These are phyloP conservation scores for Ommatoiulus sabulosus DNA, from an alignment of 2,888 invertebrate genomes.

Conservation along the genomic window DNA sequence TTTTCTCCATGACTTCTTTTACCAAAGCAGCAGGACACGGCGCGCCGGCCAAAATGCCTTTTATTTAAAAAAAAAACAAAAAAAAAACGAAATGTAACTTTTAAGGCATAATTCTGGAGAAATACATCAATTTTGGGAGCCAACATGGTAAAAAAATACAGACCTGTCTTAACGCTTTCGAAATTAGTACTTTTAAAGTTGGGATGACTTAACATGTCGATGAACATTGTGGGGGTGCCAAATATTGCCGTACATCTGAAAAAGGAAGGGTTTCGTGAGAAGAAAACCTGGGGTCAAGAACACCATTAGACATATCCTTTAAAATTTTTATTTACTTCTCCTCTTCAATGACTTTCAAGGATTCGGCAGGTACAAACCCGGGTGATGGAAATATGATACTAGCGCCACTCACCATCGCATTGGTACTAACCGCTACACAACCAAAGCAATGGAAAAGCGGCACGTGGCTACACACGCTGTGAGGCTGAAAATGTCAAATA, in stretches of 20 bases:
- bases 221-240: slow-evolving; percentile 90
- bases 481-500: background rate
- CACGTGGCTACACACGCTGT: background rate
- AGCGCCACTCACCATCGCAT: slow-evolving; percentile 62
- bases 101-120: too few species aligned
- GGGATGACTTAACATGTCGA: slow-evolving; percentile 76
- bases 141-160: too few species aligned
- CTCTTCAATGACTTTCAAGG: slow-evolving; percentile 74
- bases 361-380: slow-evolving; percentile 67
- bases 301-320: too few species aligned
- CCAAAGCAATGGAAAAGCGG: slow-evolving; percentile 89
- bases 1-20: background rate
- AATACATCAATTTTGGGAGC: too few species aligned
- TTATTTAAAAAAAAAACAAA: too few species aligned
- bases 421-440: slow-evolving; percentile 73
- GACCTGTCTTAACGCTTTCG: slow-evolving; percentile 42
- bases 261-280: too few species aligned
- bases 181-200: slow-evolving; percentile 63
- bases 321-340: slow-evolving; percentile 76
- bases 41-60: slow-evolving; percentile 48
- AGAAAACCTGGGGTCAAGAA: too few species aligned
- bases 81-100: background rate
- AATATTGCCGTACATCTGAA: slow-evolving; percentile 77
- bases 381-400: slow-evolving; percentile 69
- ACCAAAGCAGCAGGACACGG: slow-evolving; percentile 38